These are phyloP conservation scores for Leptopilina clavipes DNA, from an alignment of 1,140 invertebrate species.

Conservation along the genomic window DNA sequence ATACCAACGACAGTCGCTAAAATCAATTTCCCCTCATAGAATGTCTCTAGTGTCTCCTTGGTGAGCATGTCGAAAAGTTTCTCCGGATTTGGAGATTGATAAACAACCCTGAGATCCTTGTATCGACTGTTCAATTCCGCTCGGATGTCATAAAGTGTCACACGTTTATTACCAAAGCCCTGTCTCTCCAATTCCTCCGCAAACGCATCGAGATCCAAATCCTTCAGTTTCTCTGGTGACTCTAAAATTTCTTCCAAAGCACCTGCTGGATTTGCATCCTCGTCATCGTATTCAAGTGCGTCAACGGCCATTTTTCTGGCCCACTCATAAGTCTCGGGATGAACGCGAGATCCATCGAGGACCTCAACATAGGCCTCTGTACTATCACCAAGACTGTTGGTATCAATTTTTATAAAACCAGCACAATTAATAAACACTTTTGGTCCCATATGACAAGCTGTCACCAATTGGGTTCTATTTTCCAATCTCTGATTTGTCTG, in stretches of 20 bases:
- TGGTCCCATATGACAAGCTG: conserved; percentile 96
- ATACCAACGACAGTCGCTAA: conserved; percentile 85
- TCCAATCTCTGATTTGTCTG: conserved; percentile 95
- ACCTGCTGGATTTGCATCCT: conserved; percentile 95
- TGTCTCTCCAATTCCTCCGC: conserved; percentile 97
- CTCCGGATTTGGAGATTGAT: conserved; percentile 86
- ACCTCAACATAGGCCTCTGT: conserved; percentile 97
- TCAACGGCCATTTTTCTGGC: conserved; percentile 99
- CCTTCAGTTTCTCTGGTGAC: conserved; percentile 95
- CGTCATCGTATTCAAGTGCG: conserved; percentile 98
- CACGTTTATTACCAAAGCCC: conserved; percentile 97
- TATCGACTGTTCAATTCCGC: conserved; percentile 94
- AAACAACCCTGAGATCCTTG: conserved; percentile 92
- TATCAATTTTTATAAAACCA: conserved; percentile 99
- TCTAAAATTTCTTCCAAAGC: conserved; percentile 98
- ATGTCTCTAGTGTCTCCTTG: conserved; percentile 96
- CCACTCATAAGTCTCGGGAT: conserved; percentile 99
- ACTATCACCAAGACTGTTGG: conserved; percentile 93
- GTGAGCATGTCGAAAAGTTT: conserved; percentile 96
- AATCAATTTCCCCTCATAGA: conserved; percentile 93
- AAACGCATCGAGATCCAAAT: conserved; percentile 98
- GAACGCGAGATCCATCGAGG: conserved; percentile 96
- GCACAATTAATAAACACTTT: conserved; percentile 99
- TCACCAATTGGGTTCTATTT: conserved; percentile 96
- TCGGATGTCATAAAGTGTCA: conserved; percentile 97